phyloP scores from a whole-genome alignment of 2,888 invertebrate genomes.

The Troides helena region DNA sequence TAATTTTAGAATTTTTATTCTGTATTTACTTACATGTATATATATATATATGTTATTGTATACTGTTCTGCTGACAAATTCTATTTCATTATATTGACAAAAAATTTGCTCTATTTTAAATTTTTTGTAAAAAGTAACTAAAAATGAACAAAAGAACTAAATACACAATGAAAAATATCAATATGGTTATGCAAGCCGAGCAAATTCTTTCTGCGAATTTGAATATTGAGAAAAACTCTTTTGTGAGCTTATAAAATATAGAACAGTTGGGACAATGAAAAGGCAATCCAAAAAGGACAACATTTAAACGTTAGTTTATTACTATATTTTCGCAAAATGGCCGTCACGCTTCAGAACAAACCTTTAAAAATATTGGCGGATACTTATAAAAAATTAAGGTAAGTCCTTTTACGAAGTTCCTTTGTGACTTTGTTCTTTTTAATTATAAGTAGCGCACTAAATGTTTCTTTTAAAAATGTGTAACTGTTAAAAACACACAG shows the following conservation, averaged over 20 bases:
- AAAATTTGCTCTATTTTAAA: slow-evolving; percentile 25
- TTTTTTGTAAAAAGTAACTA: slow-evolving; percentile 35
- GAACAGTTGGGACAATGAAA: slow-evolving; percentile 43
- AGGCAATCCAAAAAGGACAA: slow-evolving; percentile 47
- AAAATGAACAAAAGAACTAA: slow-evolving; percentile 32
- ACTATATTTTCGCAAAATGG: slow-evolving; percentile 46
- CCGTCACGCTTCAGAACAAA: slow-evolving; percentile 45
- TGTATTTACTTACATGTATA: neutral
- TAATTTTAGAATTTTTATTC: neutral
- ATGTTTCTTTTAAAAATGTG: slow-evolving; percentile 27
- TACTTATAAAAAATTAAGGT: slow-evolving; percentile 45
- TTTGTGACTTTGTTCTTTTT: slow-evolving; percentile 40
- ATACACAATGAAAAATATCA: slow-evolving; percentile 30
- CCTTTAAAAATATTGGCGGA: slow-evolving; percentile 47
- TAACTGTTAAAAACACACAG: slow-evolving; percentile 15
- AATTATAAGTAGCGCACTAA: slow-evolving; percentile 47
- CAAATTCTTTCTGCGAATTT: slow-evolving; percentile 64
- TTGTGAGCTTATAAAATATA: slow-evolving; percentile 52
- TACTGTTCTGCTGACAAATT: neutral
- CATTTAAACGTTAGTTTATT: slow-evolving; percentile 44
- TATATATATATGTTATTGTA: neutral
- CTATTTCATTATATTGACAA: neutral
- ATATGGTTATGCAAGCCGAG: slow-evolving; percentile 61
- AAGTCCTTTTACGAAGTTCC: slow-evolving; percentile 46
- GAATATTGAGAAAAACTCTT: slow-evolving; percentile 60